phyloP scores from a whole-genome alignment of 2,113 vertebrate species.

The Columba livia region DNA sequence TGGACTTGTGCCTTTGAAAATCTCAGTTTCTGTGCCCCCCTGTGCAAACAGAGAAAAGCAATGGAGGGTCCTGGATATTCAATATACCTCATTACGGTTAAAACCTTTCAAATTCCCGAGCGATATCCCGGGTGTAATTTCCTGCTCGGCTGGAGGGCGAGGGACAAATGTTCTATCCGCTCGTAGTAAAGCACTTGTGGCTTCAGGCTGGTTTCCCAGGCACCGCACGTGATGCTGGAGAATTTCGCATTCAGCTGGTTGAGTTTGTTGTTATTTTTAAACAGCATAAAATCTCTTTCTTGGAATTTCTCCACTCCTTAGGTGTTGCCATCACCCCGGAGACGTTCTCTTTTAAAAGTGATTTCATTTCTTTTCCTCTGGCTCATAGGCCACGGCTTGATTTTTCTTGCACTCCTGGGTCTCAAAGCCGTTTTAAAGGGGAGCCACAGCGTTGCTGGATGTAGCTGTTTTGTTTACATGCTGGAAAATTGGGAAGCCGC shows the following conservation, averaged over 20 bases:
- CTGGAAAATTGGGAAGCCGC: conserved; percentile 43
- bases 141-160: not conserved
- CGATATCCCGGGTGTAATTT: not conserved
- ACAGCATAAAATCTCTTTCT: not conserved
- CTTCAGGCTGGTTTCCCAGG: conserved; percentile 4
- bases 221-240: not conserved
- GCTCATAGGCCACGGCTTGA: not conserved
- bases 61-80: not conserved
- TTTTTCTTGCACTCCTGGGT: not conserved
- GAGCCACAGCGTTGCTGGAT: not conserved
- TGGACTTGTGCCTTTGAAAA: not conserved
- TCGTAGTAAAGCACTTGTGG: not conserved
- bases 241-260: not conserved
- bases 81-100: not conserved
- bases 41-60: not conserved
- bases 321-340: not conserved
- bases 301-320: not conserved
- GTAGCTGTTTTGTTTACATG: conserved; percentile 38
- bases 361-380: not conserved
- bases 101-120: not conserved
- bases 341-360: not conserved
- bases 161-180: not conserved
- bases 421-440: not conserved
- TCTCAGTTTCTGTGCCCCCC: not conserved
- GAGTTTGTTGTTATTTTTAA: not conserved